Percentiles rank a stretch among this genome's conserved stretches.
Conservation (phyloP, 2,888 invertebrate genomes). For the Linhomoeus sp. region DNA sequence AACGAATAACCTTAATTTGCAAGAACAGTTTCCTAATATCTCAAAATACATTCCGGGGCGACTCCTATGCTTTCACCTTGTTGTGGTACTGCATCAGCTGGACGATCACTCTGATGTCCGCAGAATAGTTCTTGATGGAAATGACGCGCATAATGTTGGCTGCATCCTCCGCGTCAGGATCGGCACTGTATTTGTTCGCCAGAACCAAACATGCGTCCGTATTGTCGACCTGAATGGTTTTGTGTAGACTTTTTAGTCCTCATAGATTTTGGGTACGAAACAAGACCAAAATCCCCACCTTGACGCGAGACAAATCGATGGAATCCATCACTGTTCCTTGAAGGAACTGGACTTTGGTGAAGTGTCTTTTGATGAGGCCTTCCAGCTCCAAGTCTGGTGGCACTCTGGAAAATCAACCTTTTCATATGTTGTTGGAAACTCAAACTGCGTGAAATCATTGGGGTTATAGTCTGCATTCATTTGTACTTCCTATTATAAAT, state of each 20-base stretch:
- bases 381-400: conserved; percentile 99
- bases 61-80: too few species aligned
- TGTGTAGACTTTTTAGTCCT: too few species aligned
- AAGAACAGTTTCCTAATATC: too few species aligned
- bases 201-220: conserved; percentile 97
- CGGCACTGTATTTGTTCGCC: conserved; percentile 99
- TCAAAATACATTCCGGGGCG: too few species aligned
- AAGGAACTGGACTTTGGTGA: conserved; percentile 99
- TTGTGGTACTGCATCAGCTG: conserved; percentile 99
- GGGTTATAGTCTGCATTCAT: too few species aligned
- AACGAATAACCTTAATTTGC: too few species aligned
- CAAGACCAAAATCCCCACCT: conserved; percentile 37
- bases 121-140: conserved; percentile 98
- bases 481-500: too few species aligned
- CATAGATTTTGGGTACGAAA: too few species aligned
- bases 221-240: conserved; percentile 69
- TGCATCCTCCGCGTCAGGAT: conserved; percentile 99
- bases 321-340: conserved; percentile 99
- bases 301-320: conserved; percentile 96
- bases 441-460: too few species aligned
- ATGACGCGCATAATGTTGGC: conserved; percentile 99
- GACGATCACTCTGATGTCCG: conserved; percentile 97
- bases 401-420: conserved; percentile 60
- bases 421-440: too few species aligned
- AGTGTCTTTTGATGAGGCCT: conserved; percentile 99